Evolutionary conservation across 2,797 vertebrate genomes (phyloP).

Genomic region (Sebastolobus altivelis): DNA sequence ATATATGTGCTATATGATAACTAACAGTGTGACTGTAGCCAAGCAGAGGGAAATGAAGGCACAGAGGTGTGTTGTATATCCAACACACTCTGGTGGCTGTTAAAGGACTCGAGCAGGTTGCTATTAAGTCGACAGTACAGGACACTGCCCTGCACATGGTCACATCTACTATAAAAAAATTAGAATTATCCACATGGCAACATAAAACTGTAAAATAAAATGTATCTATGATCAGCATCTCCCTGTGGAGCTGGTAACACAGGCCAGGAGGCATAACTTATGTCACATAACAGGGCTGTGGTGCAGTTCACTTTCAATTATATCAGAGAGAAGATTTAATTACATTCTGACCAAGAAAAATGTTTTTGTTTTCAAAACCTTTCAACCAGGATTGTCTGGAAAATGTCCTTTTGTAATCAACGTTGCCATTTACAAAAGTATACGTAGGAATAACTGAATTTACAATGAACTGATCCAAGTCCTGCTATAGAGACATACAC

Average conservation of each 20-base stretch:
- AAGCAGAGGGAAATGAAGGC: slow-evolving; percentile 74
- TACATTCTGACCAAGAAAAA: not conserved
- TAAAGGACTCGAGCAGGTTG: slow-evolving; percentile 58
- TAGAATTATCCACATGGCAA: slow-evolving; percentile 37
- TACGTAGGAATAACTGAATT: not conserved
- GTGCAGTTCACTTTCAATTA: slow-evolving; percentile 15
- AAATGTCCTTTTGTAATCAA: not conserved
- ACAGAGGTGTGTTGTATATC: slow-evolving; percentile 68
- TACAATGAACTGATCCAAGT: slow-evolving; percentile 28
- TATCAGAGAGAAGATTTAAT: not conserved
- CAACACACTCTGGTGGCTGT: slow-evolving; percentile 71
- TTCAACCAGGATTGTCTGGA: not conserved
- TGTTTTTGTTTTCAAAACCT: not conserved
- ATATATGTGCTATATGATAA: slow-evolving; percentile 24
- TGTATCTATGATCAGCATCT: slow-evolving; percentile 5
- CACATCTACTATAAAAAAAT: slow-evolving; percentile 16
- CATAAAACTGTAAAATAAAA: slow-evolving; percentile 28
- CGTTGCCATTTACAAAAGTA: not conserved
- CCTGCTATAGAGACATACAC: slow-evolving; percentile 26
- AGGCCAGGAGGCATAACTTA: slow-evolving; percentile 28
- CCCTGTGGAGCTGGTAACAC: slow-evolving; percentile 28
- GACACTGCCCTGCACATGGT: not conserved
- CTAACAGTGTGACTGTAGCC: slow-evolving; percentile 35
- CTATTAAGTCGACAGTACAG: slow-evolving; percentile 27
- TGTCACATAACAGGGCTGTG: slow-evolving; percentile 21